Percentiles rank a stretch among this genome's conserved stretches.
Conservation (phyloP, 1,140 invertebrate genomes). For the Drosophila willistoni region DNA sequence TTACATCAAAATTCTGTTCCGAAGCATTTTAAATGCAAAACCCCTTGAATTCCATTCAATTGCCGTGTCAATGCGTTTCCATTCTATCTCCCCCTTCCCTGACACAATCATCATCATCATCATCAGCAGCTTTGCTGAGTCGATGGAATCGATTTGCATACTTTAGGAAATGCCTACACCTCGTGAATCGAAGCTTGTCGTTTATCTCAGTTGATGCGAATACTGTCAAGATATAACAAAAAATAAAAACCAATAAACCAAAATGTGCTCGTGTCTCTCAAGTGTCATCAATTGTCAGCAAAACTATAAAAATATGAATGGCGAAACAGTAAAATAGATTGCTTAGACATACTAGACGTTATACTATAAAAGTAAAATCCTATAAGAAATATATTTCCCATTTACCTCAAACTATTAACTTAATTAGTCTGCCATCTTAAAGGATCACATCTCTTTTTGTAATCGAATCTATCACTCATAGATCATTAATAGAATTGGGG, state of each 20-base stretch:
- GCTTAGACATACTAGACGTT: too few species aligned
- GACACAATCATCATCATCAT: neutral
- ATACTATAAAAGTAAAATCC: neutral
- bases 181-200: slow-evolving; percentile 2
- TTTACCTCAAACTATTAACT: neutral
- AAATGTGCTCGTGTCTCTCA: slow-evolving; percentile 43
- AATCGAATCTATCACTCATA: too few species aligned
- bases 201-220: slow-evolving; percentile 25
- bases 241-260: slow-evolving; percentile 15
- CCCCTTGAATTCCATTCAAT: slow-evolving; percentile 54
- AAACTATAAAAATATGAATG: slow-evolving; percentile 67
- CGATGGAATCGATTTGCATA: slow-evolving; percentile 75
- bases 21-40: slow-evolving; percentile 41
- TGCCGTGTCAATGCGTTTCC: slow-evolving; percentile 52
- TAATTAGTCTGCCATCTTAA: too few species aligned
- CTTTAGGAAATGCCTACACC: slow-evolving; percentile 66
- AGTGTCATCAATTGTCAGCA: slow-evolving; percentile 68
- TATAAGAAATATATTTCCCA: neutral
- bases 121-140: neutral
- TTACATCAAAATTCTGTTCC: neutral
- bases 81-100: slow-evolving; percentile 46
- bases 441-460: too few species aligned
- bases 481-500: too few species aligned
- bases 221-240: slow-evolving; percentile 36
- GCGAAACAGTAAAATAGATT: slow-evolving; percentile 33